Percentiles rank a stretch among this genome's conserved stretches.
Conservation (phyloP, 2,888 invertebrate species). For the Merodon equestris region DNA sequence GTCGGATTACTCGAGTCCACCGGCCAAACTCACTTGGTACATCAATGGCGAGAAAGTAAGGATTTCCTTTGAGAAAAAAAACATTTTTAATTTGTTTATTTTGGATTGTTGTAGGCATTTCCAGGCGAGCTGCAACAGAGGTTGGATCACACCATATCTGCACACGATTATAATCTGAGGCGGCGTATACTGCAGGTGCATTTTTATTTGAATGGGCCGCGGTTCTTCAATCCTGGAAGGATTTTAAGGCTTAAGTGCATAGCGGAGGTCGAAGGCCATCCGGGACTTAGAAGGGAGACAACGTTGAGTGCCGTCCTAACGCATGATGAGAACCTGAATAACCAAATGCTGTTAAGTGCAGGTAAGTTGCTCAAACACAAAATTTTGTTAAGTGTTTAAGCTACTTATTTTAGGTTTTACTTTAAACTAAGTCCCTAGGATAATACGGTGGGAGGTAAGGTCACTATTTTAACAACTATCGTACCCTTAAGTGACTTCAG, state of each 20-base stretch:
- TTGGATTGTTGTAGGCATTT: slow-evolving; percentile 70
- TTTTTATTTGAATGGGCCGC: slow-evolving; percentile 75
- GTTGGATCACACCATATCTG: slow-evolving; percentile 75
- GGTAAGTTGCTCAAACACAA: slow-evolving; percentile 70
- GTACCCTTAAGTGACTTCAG: too few species aligned
- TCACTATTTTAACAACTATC: too few species aligned
- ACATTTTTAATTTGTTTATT: not conserved
- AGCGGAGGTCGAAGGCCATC: slow-evolving; percentile 76
- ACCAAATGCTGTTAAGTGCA: slow-evolving; percentile 76
- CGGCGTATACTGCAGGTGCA: slow-evolving; percentile 75
- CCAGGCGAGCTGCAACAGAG: slow-evolving; percentile 73
- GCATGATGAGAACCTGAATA: slow-evolving; percentile 75
- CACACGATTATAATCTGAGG: slow-evolving; percentile 75
- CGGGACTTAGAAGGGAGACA: slow-evolving; percentile 73
- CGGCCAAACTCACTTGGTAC: slow-evolving; percentile 75
- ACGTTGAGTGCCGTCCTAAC: slow-evolving; percentile 72
- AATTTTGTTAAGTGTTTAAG: not conserved
- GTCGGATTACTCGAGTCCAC: slow-evolving; percentile 76
- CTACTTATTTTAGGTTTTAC: too few species aligned
- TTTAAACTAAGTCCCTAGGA: too few species aligned
- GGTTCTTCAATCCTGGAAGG: slow-evolving; percentile 71
- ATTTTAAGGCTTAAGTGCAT: slow-evolving; percentile 74
- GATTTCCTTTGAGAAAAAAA: too few species aligned
- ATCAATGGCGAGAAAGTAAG: slow-evolving; percentile 76
- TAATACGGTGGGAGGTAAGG: too few species aligned